Base-by-base conservation (phyloP, 1,140 invertebrate species). In the Lasioglossum albipes region DNA sequence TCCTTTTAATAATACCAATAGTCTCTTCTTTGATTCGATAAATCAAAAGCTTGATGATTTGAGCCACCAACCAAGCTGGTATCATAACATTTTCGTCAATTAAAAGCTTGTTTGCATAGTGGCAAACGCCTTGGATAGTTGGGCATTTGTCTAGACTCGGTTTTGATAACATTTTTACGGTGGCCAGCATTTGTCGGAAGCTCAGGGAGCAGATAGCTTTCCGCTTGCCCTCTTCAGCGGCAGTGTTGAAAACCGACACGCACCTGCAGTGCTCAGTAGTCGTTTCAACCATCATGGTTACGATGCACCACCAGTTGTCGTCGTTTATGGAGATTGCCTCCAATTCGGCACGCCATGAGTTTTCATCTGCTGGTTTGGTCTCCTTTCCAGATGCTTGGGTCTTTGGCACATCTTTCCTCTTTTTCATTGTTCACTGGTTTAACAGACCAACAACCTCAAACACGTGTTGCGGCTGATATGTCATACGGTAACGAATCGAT, bases 41-140 rank as follows among this genome's bases (percentile, higher is more conserved):
- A 65, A 92, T 89, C 81, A 90, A 75, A 79, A 88, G 91, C 83
- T 92, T 92, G 71, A 92, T 87, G 59, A 92, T 42, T 22, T 82
- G 75, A 27, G 88, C 88, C 45, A 85, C 54, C 36, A 91, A 64
- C 89, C 89, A 89, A 45, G 83, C 75, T 3, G 87, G 85, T 57
- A 91, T 52, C 20, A 49, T 64, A 62, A 74, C 76, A 27, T 79
- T 83, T 27, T 84, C 78, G n/a, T 86, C 78, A 13, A 81, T 78
- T 45, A 90, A 59, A 49, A 81, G n/a, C 70, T 73, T 85, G 61
- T 66, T 84, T 20, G 87, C 86, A 54, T 89, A 87, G 78, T 88
- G 86, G 75, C 89, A 91, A 61, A 91, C 87, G 20, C 78, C 78
- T 64, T 90, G 82, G 18, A 84, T 42, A 27, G 67, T 16, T 10